Evolutionary conservation across 2,797 vertebrate species (phyloP).

Genomic region (Phoxinus dragarum): DNA sequence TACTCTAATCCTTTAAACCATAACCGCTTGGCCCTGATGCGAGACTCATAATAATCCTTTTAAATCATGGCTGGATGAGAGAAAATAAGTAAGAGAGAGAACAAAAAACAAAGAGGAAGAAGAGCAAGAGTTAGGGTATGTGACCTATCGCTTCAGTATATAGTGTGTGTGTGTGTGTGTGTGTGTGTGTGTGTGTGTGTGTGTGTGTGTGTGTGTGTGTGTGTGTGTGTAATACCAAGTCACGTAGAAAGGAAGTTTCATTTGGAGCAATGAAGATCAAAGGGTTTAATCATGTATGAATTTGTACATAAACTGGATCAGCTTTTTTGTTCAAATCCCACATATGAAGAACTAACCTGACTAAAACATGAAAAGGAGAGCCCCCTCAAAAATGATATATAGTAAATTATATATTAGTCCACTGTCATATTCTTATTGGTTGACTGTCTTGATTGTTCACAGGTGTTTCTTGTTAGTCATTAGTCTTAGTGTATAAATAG

Average conservation of each 20-base stretch:
- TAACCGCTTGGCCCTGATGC: constrained; percentile 24
- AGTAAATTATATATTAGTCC: too few relatives aligned
- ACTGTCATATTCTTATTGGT: too few relatives aligned
- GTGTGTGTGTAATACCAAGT: neutral
- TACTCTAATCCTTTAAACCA: constrained; percentile 51
- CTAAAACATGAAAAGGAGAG: constrained; percentile 32
- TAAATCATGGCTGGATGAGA: constrained; percentile 38
- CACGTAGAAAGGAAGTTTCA: constrained; percentile 3
- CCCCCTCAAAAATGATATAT: too few relatives aligned
- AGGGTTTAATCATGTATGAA: constrained; percentile 26
- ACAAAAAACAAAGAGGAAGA: neutral
- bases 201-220: too few relatives aligned
- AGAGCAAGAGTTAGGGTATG: neutral
- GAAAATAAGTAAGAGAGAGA: constrained; percentile 29
- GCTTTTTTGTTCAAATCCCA: constrained; percentile 25
- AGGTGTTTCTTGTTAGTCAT: too few relatives aligned
- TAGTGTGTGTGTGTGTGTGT: neutral
- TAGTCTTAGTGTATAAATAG: too few relatives aligned
- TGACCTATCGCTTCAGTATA: neutral
- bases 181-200: neutral
- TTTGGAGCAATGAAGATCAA: constrained; percentile 7
- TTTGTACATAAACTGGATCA: constrained; percentile 34
- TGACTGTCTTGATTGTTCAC: too few relatives aligned
- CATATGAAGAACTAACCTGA: constrained; percentile 27
- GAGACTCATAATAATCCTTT: constrained; percentile 53